Evolutionary conservation across 2,888 invertebrate species (phyloP), one percentile per base, ranked within the genome.

Genomic region (Eupithecia exiguata): DNA sequence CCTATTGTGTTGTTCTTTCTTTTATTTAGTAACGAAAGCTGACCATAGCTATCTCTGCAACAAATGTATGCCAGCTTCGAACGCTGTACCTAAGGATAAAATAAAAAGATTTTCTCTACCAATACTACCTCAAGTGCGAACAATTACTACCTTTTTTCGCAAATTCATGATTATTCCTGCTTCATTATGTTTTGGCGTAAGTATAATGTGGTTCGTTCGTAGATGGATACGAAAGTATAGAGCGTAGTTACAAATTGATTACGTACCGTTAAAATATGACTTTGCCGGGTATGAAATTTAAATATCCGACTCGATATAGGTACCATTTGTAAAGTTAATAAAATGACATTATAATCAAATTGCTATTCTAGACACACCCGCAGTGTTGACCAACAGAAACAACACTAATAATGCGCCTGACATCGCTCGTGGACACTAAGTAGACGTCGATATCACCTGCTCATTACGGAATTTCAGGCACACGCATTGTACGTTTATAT

Each of bases 391-490:
- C 78, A 83, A 82, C 84, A 84, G 85, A 87, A 88, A 87, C 84
- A 81, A 81, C 81, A 81, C 87, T 91, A 90, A 90, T 91, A 88
- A 90, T 86, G 84, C 81, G 83, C 84, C 82, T 76, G 82, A 84
- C 85, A 84, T 84, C 82, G 81, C 79, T 77, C 80, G 78, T 62
- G 78, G 89, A 90, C 91, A 86, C 86, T 92, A 91, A 91, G 88
- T 89, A 89, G 91, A 85, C 82, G 81, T 80, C 84, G 86, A 89
- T 91, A 88, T 87, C 92, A 92, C 89, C 92, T 92, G 92, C 92
- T 91, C 91, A 89, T 91, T 92, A 92, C 82, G 81, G 80, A 77
- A 76, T 81, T 84, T 82, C 86, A 87, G 88, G 86, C 89, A 85
- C 86, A 84, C 82, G 81, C 82, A 84, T 78, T 86, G 82, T 84